A percentile compares a stretch with the other conserved stretches of the same genome.
Conservation (phyloP, 2,113 vertebrate species). For the Megaceryle maxima region DNA sequence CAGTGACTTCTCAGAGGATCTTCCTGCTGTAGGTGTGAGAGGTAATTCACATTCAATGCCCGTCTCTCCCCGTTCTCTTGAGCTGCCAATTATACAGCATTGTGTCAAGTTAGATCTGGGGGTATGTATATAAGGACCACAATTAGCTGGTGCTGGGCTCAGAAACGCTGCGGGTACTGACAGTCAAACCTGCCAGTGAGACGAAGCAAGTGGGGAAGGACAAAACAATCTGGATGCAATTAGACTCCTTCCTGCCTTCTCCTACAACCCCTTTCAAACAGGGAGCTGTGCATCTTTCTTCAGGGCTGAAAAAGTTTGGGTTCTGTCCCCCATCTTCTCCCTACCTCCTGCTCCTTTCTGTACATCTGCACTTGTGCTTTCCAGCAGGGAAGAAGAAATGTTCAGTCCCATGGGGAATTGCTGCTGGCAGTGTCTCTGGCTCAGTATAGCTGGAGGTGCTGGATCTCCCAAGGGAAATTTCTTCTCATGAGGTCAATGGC, state of each 20-base stretch:
- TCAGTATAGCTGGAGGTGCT: not conserved
- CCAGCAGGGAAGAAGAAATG: not conserved
- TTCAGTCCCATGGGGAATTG: not conserved
- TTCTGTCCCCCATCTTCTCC: not conserved
- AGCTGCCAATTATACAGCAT: conserved; percentile 48
- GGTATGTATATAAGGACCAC: conserved; percentile 13
- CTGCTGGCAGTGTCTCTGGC: not conserved
- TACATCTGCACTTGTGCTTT: not conserved
- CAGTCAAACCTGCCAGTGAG: conserved; percentile 30
- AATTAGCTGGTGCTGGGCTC: conserved; percentile 25
- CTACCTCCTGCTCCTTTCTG: not conserved
- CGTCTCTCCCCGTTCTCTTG: conserved; percentile 8
- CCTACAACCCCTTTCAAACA: not conserved
- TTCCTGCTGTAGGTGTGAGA: not conserved
- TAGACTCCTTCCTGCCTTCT: not conserved
- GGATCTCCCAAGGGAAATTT: not conserved
- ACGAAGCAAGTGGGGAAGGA: not conserved
- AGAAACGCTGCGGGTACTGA: not conserved
- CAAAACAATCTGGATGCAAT: conserved; percentile 28
- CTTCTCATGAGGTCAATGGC: not conserved
- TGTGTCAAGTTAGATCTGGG: conserved; percentile 53
- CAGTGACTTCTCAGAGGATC: not conserved
- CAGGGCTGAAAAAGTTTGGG: not conserved
- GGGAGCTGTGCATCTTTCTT: not conserved
- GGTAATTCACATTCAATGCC: conserved; percentile 42